Base-by-base conservation (phyloP, 2,888 invertebrate genomes). In the Scaptomyza caliginosa region DNA sequence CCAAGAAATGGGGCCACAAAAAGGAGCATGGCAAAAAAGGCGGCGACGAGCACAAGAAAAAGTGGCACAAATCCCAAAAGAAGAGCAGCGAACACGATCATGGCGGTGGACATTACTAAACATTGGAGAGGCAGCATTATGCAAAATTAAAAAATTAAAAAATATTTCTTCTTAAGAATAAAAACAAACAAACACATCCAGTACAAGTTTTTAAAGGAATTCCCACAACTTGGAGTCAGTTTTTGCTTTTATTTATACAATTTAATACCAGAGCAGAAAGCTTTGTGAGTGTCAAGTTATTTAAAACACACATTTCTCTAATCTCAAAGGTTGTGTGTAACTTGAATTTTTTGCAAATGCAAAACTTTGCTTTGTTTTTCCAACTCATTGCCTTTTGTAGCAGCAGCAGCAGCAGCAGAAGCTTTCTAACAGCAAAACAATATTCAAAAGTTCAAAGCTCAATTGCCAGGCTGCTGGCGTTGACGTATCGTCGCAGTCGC, bases 1-100 rank as follows among this genome's bases (percentile, higher is more conserved):
- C 96, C 65, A 94, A 94, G 67, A 96, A 96, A 86, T 93, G 95
- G 90, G 93, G 94, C 28, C 95, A 96, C 89, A 94, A 95, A 71
- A 93, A 94, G 85, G 94, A 95, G 77, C 94, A 95, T 80, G 96
- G 94, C 73, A 95, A 96, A 92, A 96, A 96, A 90, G 96, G 95
- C 10, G 95, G 95, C 40, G 94, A 95, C 86, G 94, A 95, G 66
- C 95, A 95, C 76, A 95, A 96, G 90, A 96, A 96, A 90, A 94
- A 96, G 89, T 95, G 95, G 94, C 95, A 95, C 66, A 90, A 90
- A 10, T 90, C 90, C 0, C 94, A 93, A 85, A 93, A 93, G 78
- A 93, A 94, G 88, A 83, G 79, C 63, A 74, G 80, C 49, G 77
- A 79, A 46, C 79, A 80, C 50, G 77, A 80, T 67, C 79, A 85